Evolutionary conservation across 2,888 invertebrate species (phyloP), one percentile per base, ranked within the genome.

Genomic region (Operophtera brumata): DNA sequence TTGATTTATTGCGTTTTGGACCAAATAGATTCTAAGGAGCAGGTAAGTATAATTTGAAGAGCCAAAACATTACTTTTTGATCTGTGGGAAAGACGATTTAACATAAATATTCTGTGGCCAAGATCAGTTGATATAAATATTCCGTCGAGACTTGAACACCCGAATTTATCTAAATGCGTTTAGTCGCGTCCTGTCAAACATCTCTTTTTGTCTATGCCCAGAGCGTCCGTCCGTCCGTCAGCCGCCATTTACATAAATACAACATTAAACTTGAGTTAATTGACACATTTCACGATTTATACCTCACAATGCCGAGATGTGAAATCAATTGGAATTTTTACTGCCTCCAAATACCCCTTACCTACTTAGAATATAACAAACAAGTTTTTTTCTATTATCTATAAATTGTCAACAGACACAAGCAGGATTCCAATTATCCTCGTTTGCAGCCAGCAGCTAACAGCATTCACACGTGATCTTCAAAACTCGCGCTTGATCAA

Each of bases 231-330:
- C 78, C 72, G 81, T 82, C 80, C 79, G 71, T 82, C 79, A 79
- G 77, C 69, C 68, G 60, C 62, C 70, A 88, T 90, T 88, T 78
- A 84, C 89, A 90, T 90, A 86, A 86, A 86, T 85, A 82, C 82
- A 68, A 82, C 86, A 90, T 90, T 88, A 86, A 75, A 77, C 71
- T 71, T 80, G 84, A 84, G 82, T 87, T 89, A 89, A 90, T 90
- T 89, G 89, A 90, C 89, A 86, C 84, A 82, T 87, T 80, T 79
- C 77, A 83, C 80, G 87, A 89, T 89, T 88, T 89, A 88, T 89
- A 75, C 73, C 71, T 70, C 75, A 73, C 76, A 72, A 75, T 78
- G 77, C 78, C 68, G 74, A 64, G 61, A 64, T 57, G 62, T 66
- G 62, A 66, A 66, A 64, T 64, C 66, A 66, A 62, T 62, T 54